A percentile compares a stretch with the other conserved stretches of the same genome.
These are phyloP conservation scores for Epicampocera succincta DNA, from an alignment of 2,888 invertebrate species.

Conservation along the genomic window DNA sequence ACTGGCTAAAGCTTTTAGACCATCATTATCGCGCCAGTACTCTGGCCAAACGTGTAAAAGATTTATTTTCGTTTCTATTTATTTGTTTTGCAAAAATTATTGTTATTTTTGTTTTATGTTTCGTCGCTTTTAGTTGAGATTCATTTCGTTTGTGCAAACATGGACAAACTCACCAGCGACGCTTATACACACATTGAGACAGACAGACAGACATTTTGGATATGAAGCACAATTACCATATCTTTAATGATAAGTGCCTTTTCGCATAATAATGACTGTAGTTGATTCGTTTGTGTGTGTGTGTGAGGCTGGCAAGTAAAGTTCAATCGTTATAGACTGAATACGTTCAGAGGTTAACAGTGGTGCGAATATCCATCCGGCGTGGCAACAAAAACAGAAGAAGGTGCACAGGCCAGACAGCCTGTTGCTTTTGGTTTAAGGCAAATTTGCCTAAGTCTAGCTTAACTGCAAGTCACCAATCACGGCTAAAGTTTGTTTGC, in stretches of 20 bases:
- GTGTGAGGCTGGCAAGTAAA: conserved; percentile 9
- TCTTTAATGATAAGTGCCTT: conserved; percentile 78
- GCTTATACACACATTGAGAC: conserved; percentile 7
- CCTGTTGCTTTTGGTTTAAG: too few species aligned
- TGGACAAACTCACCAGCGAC: background rate
- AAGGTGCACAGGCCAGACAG: too few species aligned
- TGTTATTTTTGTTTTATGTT: conserved; percentile 46
- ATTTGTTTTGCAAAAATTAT: conserved; percentile 45
- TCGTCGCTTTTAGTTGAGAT: conserved; percentile 56
- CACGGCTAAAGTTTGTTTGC: too few species aligned
- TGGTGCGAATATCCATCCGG: too few species aligned
- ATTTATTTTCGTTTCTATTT: conserved; percentile 9
- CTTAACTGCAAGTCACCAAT: too few species aligned
- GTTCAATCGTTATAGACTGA: conserved; percentile 26
- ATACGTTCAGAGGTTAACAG: conserved; percentile 25
- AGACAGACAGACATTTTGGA: conserved; percentile 44
- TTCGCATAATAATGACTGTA: conserved; percentile 76
- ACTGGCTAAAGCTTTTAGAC: conserved; percentile 56
- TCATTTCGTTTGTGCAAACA: conserved; percentile 36
- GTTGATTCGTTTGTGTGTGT: conserved; percentile 5
- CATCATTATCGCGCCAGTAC: conserved; percentile 53
- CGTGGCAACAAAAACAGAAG: too few species aligned
- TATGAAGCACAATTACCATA: conserved; percentile 43
- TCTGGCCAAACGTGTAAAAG: background rate
- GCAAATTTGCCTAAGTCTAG: too few species aligned